Conservation (phyloP, 2,797 vertebrate species). For the Eurystomus glaucurus region DNA sequence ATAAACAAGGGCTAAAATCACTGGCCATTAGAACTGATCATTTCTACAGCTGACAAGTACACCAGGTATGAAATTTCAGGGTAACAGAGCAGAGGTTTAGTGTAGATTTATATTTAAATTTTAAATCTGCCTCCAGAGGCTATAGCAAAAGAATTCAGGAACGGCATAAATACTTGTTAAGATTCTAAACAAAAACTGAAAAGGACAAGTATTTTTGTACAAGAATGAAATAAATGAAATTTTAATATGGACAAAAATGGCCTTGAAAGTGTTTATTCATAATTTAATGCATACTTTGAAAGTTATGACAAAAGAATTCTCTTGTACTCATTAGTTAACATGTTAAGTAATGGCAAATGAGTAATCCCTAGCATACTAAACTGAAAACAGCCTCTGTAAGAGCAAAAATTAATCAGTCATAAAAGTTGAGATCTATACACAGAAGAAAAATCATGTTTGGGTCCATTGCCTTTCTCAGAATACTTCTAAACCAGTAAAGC, state of each 20-base stretch:
- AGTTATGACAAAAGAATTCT: not conserved
- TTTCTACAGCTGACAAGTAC: not conserved
- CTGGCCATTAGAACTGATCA: not conserved
- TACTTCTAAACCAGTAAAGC: not conserved
- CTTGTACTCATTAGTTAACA: not conserved
- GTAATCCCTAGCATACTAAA: not conserved
- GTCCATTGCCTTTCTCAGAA: not conserved
- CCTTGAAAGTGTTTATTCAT: not conserved
- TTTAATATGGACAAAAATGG: slow-evolving; percentile 7
- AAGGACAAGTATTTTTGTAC: not conserved
- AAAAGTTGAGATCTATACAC: not conserved
- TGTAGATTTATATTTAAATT: slow-evolving; percentile 17
- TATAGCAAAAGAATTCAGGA: slow-evolving; percentile 3
- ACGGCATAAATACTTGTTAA: not conserved
- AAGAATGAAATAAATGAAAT: not conserved
- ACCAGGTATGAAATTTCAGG: not conserved
- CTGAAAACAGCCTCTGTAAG: not conserved
- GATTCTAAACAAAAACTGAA: slow-evolving; percentile 13
- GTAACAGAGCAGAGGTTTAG: not conserved
- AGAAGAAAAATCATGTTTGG: not conserved
- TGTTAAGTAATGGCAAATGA: not conserved
- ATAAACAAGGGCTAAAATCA: not conserved
- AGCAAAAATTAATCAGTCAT: not conserved
- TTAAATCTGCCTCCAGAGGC: not conserved
- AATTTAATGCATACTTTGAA: not conserved